Conservation (phyloP, 2,888 invertebrate genomes). For the Mesorhabditis spiculigera region DNA sequence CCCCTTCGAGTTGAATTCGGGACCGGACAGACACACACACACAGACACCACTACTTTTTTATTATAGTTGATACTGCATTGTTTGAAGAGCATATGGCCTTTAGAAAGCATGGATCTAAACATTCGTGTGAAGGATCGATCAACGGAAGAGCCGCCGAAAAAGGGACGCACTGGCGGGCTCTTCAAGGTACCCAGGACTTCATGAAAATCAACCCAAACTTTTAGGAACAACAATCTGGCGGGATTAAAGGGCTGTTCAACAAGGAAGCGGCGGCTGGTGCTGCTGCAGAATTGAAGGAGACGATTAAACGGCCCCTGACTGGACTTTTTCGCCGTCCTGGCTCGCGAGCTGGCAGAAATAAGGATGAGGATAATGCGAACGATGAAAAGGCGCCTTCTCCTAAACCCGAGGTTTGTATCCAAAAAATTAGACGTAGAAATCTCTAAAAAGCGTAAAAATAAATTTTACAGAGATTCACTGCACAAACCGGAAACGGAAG, state of each 20-base stretch:
- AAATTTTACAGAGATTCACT: constrained; percentile 2
- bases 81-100: not conserved
- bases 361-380: constrained; percentile 20
- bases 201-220: constrained; percentile 3
- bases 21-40: too few relatives aligned
- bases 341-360: constrained; percentile 22
- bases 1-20: too few relatives aligned
- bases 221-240: not conserved
- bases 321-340: constrained; percentile 37
- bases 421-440: too few relatives aligned
- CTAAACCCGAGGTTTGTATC: too few relatives aligned
- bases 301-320: constrained; percentile 46
- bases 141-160: constrained; percentile 15
- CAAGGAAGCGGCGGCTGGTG: constrained; percentile 10
- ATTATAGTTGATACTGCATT: too few relatives aligned
- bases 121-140: constrained; percentile 35
- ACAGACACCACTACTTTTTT: too few relatives aligned
- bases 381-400: constrained; percentile 8
- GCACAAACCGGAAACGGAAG: too few relatives aligned
- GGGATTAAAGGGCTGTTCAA: constrained; percentile 22
- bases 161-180: constrained; percentile 26
- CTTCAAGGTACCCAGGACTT: constrained; percentile 12
- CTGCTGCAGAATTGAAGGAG: constrained; percentile 29
- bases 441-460: too few relatives aligned
- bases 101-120: constrained; percentile 28